Evolutionary conservation across 2,888 invertebrate genomes (phyloP).

Genomic region (Allophyes oxyacanthae): DNA sequence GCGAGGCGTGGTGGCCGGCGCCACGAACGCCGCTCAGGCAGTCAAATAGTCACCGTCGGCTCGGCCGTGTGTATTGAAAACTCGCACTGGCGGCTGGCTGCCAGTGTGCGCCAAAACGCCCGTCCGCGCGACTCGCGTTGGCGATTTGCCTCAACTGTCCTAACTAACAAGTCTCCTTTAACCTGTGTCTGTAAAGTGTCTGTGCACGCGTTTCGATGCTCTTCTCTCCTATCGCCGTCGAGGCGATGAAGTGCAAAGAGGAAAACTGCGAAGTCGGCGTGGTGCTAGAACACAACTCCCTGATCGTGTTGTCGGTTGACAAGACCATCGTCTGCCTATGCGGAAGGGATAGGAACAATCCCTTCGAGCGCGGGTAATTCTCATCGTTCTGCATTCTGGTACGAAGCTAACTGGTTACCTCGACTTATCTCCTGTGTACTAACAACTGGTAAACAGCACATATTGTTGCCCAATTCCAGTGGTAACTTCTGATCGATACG

Average conservation of each 20-base stretch:
- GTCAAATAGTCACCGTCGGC: slow-evolving; percentile 85
- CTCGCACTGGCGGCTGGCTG: slow-evolving; percentile 78
- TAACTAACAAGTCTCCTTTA: slow-evolving; percentile 55
- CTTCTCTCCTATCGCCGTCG: slow-evolving; percentile 87
- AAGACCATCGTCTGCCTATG: slow-evolving; percentile 88
- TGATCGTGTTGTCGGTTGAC: slow-evolving; percentile 86
- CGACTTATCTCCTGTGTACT: slow-evolving; percentile 58
- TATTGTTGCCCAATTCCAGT: slow-evolving; percentile 43
- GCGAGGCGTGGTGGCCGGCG: slow-evolving; percentile 83
- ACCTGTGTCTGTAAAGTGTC: slow-evolving; percentile 73
- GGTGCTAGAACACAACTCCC: slow-evolving; percentile 86
- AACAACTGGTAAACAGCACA: slow-evolving; percentile 52
- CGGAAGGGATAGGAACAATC: slow-evolving; percentile 83
- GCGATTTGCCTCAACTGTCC: slow-evolving; percentile 69
- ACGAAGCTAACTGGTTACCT: slow-evolving; percentile 65
- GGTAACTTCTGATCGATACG: slow-evolving; percentile 34
- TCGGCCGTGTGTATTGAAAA: slow-evolving; percentile 78
- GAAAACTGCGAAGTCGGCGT: slow-evolving; percentile 89
- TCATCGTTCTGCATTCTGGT: slow-evolving; percentile 69
- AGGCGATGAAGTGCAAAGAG: slow-evolving; percentile 90
- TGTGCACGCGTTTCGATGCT: slow-evolving; percentile 85
- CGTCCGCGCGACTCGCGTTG: slow-evolving; percentile 73
- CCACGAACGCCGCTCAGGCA: slow-evolving; percentile 73
- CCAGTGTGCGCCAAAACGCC: slow-evolving; percentile 84
- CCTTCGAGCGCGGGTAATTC: slow-evolving; percentile 88